Base-by-base conservation (phyloP, 2,797 vertebrate genomes). In the Rhinichthys osculus region DNA sequence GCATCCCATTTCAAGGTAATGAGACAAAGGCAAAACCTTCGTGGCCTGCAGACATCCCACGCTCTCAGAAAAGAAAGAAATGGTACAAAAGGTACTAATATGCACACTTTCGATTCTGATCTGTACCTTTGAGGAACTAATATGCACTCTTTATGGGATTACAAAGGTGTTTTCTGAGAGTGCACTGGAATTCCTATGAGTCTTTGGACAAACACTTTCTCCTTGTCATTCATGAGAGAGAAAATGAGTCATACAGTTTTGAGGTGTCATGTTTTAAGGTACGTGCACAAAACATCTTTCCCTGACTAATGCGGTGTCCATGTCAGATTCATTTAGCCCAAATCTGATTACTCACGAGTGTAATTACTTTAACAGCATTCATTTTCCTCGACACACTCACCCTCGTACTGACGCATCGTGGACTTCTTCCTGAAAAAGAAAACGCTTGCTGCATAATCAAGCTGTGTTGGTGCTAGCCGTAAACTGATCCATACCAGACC, bases 401-500 rank as follows among this genome's bases (percentile, higher is more conserved):
- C 64, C 74, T 81, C 77, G 21, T 70, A 62, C 76, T 72, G 85
- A 79, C 69, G 30, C 72, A 73, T 47, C 72, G 74, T 71, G 78
- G 69, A 82, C 72, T 80, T 66, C 59, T 40, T 52, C 79, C 86
- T 84, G 62, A 85, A 91, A 91, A 90, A 78, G 1, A 81, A 54
- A 40, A 40, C 87, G 78, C 90, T 89, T 87, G 89, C 86, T 82
- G 87, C 85, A 77, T 91, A 90, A 93, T 94, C 90, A 90, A 33
- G 87, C 84, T 47, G 44, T 72, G 88, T 72, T 91, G 88, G 90
- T 88, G 82, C 88, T 92, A 89, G 90, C 87, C 83, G 90, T 88
- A 19, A 83, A 92, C 91, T 92, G 92, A 82, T 91, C 92, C 90
- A 89, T 81, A 89, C 21, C 87, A 86, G 91, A 90, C 85, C 83